Conservation (phyloP, 1,140 invertebrate genomes). For the Saxidomus purpurata region DNA sequence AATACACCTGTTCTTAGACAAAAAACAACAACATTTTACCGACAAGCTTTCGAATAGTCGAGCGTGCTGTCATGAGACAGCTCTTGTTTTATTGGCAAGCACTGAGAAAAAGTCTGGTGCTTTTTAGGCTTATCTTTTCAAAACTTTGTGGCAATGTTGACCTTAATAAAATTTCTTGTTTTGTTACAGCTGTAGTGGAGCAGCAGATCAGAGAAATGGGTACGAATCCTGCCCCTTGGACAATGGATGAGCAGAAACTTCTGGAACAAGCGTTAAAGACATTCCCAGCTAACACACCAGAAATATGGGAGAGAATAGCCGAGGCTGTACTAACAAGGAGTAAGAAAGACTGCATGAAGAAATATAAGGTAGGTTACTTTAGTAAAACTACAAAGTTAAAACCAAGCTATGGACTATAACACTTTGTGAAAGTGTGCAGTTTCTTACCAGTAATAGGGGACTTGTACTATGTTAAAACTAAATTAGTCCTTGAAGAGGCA, state of each 20-base stretch:
- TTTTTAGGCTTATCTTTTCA: too few relatives aligned
- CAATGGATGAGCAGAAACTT: conserved; percentile 95
- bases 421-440: neutral
- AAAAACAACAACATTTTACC: too few relatives aligned
- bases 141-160: too few relatives aligned
- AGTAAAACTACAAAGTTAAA: neutral
- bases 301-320: conserved; percentile 98
- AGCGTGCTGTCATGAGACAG: too few relatives aligned
- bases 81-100: too few relatives aligned
- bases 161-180: neutral
- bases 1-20: too few relatives aligned
- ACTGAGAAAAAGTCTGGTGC: too few relatives aligned
- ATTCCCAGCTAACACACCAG: conserved; percentile 93
- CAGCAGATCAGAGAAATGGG: conserved; percentile 84
- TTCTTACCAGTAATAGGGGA: too few relatives aligned
- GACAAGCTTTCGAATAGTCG: too few relatives aligned
- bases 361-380: conserved; percentile 92
- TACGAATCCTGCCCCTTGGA: conserved; percentile 91
- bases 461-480: neutral
- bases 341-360: conserved; percentile 98
- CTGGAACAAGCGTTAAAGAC: conserved; percentile 91
- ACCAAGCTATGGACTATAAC: neutral
- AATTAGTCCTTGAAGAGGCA: too few relatives aligned
- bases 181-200: conserved; percentile 77
- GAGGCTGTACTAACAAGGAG: conserved; percentile 94